Percentiles rank a stretch among this genome's conserved stretches.
Evolutionary conservation across 2,113 vertebrate species (phyloP).

Genomic region (Clupea harengus): DNA sequence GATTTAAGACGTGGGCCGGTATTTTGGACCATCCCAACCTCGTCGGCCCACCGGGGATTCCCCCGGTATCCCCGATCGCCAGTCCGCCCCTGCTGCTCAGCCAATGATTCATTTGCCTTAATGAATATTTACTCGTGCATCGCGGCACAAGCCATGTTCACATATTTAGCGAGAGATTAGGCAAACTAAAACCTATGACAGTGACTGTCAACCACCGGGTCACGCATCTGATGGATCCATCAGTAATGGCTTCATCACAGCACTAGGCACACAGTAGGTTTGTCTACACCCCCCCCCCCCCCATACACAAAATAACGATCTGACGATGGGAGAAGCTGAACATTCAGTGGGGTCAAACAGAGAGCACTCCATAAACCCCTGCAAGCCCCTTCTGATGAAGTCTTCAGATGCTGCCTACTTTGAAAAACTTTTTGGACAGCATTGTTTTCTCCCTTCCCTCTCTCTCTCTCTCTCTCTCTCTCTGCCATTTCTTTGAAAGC

Average conservation of each 20-base stretch:
- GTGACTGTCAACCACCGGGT: background rate
- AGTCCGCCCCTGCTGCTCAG: no score
- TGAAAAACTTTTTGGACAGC: background rate
- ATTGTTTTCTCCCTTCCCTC: background rate
- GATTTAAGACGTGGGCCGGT: no score
- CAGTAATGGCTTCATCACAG: background rate
- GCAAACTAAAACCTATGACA: background rate
- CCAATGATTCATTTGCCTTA: background rate
- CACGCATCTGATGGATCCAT: no score
- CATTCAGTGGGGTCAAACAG: background rate
- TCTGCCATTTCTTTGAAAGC: background rate
- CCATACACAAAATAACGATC: background rate
- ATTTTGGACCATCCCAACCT: no score
- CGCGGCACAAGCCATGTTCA: background rate
- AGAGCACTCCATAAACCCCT: background rate
- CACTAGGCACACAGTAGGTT: no score
- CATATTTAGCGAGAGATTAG: conserved; percentile 1
- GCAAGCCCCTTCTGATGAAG: background rate
- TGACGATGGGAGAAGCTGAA: background rate
- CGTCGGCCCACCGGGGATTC: no score
- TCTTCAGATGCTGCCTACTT: background rate
- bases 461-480: background rate
- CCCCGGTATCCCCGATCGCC: no score
- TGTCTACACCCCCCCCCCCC: background rate
- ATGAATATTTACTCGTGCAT: background rate